Base-by-base conservation (phyloP, 2,888 invertebrate species). In the Fabriciana adippe region DNA sequence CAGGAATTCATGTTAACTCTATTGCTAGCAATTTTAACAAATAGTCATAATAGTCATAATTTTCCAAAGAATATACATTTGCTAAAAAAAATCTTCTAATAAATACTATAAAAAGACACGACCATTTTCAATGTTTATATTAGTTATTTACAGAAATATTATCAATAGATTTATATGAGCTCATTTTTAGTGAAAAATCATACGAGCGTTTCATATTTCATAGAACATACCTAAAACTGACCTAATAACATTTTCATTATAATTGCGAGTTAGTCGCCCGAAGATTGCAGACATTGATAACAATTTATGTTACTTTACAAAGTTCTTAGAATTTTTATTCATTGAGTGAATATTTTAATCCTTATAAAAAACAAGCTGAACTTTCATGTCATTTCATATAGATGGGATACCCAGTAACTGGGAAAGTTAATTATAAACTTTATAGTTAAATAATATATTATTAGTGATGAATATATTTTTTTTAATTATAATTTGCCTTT, bases 281-380 rank as follows among this genome's bases (percentile, higher is more conserved):
- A 72, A 82, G 87, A 88, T 88, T 80, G 81, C 84, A 86, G 87
- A 85, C 87, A 65, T 66, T 72, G 88, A 88, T 88, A 86, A 79
- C 76, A 74, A 74, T 18, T 18, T 18, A 60, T 68, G 68, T 72
- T 76, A 73, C 72, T 74, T 71, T 71, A 70, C 66, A 69, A 47
- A 51, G 71, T 86, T 87, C 86, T 79, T 78, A 75, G 87, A 85
- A 87, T 73, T 80, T 67, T 74, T 73, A 79, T 72, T 79, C 79
- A 79, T 64, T n/a, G 50, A 59, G 41, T 64, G 61, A 61, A 50
- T 54, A 48, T 60, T 54, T 31, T 45, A 54, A 45, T 51, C 16
- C 16, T 64, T 26, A 26, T 13, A 26, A 6, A 13, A n/a, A 8
- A 14, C n/a, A 14, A 0, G 50, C 13, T 35, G 60, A 31, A 35